phyloP scores from a whole-genome alignment of 2,888 invertebrate genomes.

The Ochlodes sylvanus region DNA sequence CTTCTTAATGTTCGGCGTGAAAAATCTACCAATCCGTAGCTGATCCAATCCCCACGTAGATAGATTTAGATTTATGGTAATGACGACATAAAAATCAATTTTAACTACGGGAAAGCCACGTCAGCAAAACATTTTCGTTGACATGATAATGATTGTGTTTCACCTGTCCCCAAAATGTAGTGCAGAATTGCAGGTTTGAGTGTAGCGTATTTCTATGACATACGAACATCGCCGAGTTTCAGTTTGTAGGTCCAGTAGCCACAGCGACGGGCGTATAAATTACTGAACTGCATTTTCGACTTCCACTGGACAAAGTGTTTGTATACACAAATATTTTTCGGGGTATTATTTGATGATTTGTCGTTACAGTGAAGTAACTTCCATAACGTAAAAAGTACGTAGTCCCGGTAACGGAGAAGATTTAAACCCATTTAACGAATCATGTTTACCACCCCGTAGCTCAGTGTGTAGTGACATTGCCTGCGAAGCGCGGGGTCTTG shows the following conservation, averaged over 20 bases:
- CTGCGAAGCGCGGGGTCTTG: too few relatives aligned
- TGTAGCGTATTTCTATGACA: conserved; percentile 10
- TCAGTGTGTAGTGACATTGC: too few relatives aligned
- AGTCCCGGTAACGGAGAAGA: too few relatives aligned
- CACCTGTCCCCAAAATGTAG: neutral
- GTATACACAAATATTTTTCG: neutral
- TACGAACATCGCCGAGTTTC: conserved; percentile 3
- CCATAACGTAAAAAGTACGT: too few relatives aligned
- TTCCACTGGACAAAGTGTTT: neutral
- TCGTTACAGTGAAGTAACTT: too few relatives aligned
- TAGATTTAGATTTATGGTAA: too few relatives aligned
- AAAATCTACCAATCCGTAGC: too few relatives aligned
- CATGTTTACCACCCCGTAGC: too few relatives aligned
- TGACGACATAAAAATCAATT: neutral
- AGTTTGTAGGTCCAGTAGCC: conserved; percentile 5
- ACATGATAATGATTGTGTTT: neutral
- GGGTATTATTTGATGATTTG: too few relatives aligned
- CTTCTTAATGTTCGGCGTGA: too few relatives aligned
- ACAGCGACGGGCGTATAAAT: neutral
- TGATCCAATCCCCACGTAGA: too few relatives aligned
- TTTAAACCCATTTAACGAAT: too few relatives aligned
- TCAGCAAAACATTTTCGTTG: neutral
- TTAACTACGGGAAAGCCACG: neutral
- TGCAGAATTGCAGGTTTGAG: conserved; percentile 13
- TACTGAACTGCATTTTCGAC: neutral